phyloP scores from a whole-genome alignment of 1,140 invertebrate genomes.

The Drosophila lacertosa region DNA sequence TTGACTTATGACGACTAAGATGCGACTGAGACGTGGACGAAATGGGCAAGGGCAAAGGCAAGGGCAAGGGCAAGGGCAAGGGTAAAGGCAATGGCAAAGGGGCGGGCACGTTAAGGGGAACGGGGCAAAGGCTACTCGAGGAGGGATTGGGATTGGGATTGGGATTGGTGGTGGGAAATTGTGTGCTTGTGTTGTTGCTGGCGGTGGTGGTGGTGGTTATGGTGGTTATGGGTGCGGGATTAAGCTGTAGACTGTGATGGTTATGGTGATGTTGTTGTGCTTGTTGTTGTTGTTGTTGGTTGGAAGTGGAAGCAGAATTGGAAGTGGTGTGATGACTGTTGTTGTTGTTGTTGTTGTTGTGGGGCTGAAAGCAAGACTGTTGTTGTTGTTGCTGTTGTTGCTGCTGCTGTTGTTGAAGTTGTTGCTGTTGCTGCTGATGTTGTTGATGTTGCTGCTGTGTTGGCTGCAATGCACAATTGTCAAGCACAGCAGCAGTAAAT shows the following conservation, averaged over 20 bases:
- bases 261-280: slow-evolving; percentile 58
- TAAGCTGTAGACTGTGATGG: slow-evolving; percentile 51
- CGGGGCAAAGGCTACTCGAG: slow-evolving; percentile 40
- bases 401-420: slow-evolving; percentile 69
- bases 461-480: slow-evolving; percentile 23
- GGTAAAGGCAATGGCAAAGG: slow-evolving; percentile 1
- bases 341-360: slow-evolving; percentile 77
- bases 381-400: slow-evolving; percentile 79
- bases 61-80: slow-evolving; percentile 4
- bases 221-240: slow-evolving; percentile 31
- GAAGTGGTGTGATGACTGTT: slow-evolving; percentile 68
- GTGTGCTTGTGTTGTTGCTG: slow-evolving; percentile 45
- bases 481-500: slow-evolving; percentile 53
- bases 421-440: slow-evolving; percentile 36
- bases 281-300: slow-evolving; percentile 82
- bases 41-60: slow-evolving; percentile 1
- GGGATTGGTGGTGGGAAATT: slow-evolving; percentile 33
- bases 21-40: slow-evolving; percentile 47
- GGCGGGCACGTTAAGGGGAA: slow-evolving; percentile 1
- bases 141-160: slow-evolving; percentile 24
- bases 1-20: slow-evolving; percentile 75
- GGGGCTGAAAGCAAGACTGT: slow-evolving; percentile 33
- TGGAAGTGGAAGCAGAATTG: slow-evolving; percentile 83
- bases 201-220: slow-evolving; percentile 44
- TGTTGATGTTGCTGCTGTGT: slow-evolving; percentile 65